Evolutionary conservation across 1,140 invertebrate species (phyloP).

Genomic region (Drosophila hydei): DNA sequence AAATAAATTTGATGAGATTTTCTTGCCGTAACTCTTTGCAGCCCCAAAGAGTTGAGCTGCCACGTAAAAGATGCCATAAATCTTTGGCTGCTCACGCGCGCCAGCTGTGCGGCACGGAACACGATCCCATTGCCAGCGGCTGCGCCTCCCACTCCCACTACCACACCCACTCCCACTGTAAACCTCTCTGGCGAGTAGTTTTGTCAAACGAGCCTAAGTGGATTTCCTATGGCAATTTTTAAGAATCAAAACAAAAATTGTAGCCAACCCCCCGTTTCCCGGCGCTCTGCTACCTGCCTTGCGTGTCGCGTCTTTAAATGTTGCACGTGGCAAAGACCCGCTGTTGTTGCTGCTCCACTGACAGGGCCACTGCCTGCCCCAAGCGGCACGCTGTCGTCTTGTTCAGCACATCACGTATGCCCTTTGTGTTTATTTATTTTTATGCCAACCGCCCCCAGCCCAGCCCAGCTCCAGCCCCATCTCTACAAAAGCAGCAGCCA

Average conservation of each 20-base stretch:
- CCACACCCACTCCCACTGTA: not conserved
- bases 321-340: slow-evolving; percentile 33
- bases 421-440: slow-evolving; percentile 78
- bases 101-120: slow-evolving; percentile 25
- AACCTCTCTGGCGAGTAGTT: slow-evolving; percentile 54
- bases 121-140: no score
- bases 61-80: slow-evolving; percentile 79
- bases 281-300: not conserved
- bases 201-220: slow-evolving; percentile 80
- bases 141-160: not conserved
- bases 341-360: slow-evolving; percentile 20
- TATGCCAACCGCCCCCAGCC: slow-evolving; percentile 12
- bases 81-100: slow-evolving; percentile 61
- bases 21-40: slow-evolving; percentile 48
- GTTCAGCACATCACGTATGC: slow-evolving; percentile 59
- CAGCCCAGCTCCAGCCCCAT: not conserved
- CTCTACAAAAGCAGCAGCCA: slow-evolving; percentile 21
- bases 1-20: slow-evolving; percentile 82
- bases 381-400: slow-evolving; percentile 12
- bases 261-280: not conserved
- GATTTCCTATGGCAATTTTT: slow-evolving; percentile 60
- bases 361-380: slow-evolving; percentile 20
- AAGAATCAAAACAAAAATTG: slow-evolving; percentile 11
- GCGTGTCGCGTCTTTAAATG: slow-evolving; percentile 36
- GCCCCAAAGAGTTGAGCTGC: slow-evolving; percentile 63